Base-by-base conservation (phyloP, 2,888 invertebrate species). In the Halocaridina rubra region DNA sequence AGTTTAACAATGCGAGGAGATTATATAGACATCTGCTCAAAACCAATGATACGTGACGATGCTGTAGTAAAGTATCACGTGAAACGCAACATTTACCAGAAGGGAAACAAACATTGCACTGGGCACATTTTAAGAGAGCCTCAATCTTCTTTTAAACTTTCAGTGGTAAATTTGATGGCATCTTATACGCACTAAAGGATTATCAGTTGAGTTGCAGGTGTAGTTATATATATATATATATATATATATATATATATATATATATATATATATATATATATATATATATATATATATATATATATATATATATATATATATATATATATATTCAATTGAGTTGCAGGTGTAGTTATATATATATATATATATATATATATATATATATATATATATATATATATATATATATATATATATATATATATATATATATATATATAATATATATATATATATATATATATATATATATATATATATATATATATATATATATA, bases 321-420 rank as follows among this genome's bases (percentile, higher is more conserved):
- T 71, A 71, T 71, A 71, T 71, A 32, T 71, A 71, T 33, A 32
- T 71, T 19, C n/a, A 19, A 64, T 64, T 53, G 19, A 32, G 30
- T 32, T 71, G 33, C 33, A 71, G 1, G 33, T 71, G 13, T 5
- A 64, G 3, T 19, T 64, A 33, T 71, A 32, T 71, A 71, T 71
- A 71, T 71, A 71, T 71, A 33, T 71, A 71, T 33, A 71, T 71
- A 71, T 71, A 71, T 71, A 71, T 71, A 33, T 71, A 71, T 71
- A 33, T 71, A 71, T 29, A 71, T 71, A 33, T 71, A 71, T 33
- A 71, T 71, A 32, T 32, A 71, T 71, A 30, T 24, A 64, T 64
- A 64, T 24, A 24, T 4, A 64, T 64, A 19, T 46, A 46, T 46
- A 46, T 46, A 46, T 46, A 46, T 46, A 46, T 46, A 46, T 46